phyloP scores from a whole-genome alignment of 2,797 vertebrate genomes.

The Ctenopoma multispine region DNA sequence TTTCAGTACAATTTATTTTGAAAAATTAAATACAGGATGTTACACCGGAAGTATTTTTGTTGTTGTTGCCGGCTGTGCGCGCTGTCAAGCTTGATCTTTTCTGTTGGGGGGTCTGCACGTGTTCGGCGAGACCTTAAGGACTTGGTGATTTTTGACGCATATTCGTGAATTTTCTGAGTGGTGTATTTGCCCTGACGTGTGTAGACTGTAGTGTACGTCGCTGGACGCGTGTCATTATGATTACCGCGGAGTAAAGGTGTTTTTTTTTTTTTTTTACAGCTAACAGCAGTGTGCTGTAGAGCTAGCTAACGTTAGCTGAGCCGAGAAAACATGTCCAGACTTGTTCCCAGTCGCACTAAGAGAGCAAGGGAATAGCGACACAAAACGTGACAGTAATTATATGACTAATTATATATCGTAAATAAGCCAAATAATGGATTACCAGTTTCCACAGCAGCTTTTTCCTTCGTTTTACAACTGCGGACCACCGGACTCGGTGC shows the following conservation, averaged over 20 bases:
- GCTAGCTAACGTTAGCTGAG: constrained; percentile 49
- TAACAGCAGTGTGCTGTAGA: accelerated
- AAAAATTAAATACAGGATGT: too few species aligned
- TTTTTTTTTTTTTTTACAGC: background rate
- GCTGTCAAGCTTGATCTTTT: background rate
- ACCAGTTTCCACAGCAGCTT: constrained; percentile 73
- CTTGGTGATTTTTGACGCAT: accelerated
- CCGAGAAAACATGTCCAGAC: constrained; percentile 40
- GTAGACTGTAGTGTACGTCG: accelerated
- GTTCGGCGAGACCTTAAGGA: background rate
- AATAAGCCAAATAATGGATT: constrained; percentile 62
- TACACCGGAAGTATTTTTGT: background rate
- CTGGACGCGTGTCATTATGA: background rate
- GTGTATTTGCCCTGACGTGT: accelerated
- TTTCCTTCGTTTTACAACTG: constrained; percentile 74
- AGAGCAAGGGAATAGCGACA: background rate
- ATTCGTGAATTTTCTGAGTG: accelerated
- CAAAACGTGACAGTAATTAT: accelerated
- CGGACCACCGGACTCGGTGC: constrained; percentile 57
- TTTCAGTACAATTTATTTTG: background rate
- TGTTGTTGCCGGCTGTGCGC: background rate
- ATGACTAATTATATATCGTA: accelerated
- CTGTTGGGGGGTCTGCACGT: constrained; percentile 17
- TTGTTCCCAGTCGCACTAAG: background rate
- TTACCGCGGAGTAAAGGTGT: background rate